Percentiles rank a stretch among this genome's conserved stretches.
phyloP scores from a whole-genome alignment of 2,797 vertebrate genomes.

The Phaenicophaeus curvirostris region DNA sequence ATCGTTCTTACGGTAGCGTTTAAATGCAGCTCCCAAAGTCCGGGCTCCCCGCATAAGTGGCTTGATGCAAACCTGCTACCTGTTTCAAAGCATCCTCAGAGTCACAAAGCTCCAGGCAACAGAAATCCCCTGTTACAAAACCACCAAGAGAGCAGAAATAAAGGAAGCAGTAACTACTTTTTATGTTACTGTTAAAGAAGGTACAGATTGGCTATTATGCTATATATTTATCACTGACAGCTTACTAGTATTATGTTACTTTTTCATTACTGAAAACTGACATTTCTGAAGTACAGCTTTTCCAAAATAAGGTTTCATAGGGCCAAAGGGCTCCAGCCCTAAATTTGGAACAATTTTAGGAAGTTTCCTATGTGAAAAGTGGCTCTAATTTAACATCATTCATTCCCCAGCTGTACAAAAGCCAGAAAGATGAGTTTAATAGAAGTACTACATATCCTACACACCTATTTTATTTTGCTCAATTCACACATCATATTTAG shows the following conservation, averaged over 20 bases:
- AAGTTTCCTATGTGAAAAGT: not conserved
- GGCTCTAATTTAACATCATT: not conserved
- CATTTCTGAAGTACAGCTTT: not conserved
- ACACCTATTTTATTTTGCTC: not conserved
- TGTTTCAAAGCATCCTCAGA: not conserved
- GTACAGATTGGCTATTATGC: not conserved
- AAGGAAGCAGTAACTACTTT: not conserved
- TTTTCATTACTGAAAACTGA: not conserved
- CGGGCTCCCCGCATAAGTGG: rapidly evolving
- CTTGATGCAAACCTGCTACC: not conserved
- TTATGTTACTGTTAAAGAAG: not conserved
- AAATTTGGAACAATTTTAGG: not conserved
- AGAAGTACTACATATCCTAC: not conserved
- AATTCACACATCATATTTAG: not conserved
- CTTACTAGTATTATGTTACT: not conserved
- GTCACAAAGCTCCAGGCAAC: not conserved
- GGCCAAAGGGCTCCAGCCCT: not conserved
- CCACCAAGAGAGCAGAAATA: rapidly evolving
- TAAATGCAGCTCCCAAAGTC: not conserved
- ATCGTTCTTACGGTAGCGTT: rapidly evolving
- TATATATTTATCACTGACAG: not conserved
- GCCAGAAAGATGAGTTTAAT: not conserved
- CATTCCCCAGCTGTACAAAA: not conserved
- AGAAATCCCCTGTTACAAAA: not conserved
- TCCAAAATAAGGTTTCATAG: not conserved